Conservation (phyloP, 2,113 vertebrate species). For the Phylloscopus trochilus region DNA sequence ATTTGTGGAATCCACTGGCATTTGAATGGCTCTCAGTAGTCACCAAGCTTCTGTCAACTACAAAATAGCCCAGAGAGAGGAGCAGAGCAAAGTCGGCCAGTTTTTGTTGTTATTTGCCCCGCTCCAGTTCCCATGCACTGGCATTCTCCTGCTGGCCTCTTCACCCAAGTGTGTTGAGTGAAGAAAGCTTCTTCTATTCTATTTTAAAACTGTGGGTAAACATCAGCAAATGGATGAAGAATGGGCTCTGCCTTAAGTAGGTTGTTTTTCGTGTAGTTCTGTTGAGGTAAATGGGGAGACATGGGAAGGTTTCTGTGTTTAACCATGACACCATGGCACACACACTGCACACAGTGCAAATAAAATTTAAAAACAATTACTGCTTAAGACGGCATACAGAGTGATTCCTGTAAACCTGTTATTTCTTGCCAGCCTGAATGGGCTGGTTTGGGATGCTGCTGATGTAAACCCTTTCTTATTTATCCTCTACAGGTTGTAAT, state of each 20-base stretch:
- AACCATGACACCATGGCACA: constrained; percentile 23
- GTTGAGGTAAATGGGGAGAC: constrained; percentile 46
- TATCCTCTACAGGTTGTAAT: constrained; percentile 8
- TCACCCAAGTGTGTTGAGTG: constrained; percentile 60
- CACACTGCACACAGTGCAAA: constrained; percentile 22
- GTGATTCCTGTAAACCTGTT: constrained; percentile 39
- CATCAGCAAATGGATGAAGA: constrained; percentile 49
- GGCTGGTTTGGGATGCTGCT: constrained; percentile 11
- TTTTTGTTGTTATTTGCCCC: neutral
- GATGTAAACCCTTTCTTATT: constrained; percentile 43
- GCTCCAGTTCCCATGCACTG: constrained; percentile 1
- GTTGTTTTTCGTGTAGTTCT: constrained; percentile 54
- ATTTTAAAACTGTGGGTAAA: constrained; percentile 55
- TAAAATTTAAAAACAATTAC: constrained; percentile 58
- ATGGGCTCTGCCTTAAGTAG: constrained; percentile 46
- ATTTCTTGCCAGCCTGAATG: constrained; percentile 48
- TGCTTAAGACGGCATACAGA: neutral
- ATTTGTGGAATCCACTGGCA: neutral
- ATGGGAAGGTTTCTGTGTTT: constrained; percentile 34
- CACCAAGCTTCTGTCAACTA: neutral
- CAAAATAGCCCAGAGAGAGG: neutral
- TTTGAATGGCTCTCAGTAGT: neutral
- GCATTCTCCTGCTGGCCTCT: constrained; percentile 60
- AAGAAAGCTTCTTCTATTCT: constrained; percentile 60
- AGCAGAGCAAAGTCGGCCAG: neutral